Base-by-base conservation (phyloP, 2,888 invertebrate species). In the Cephalotes varians region DNA sequence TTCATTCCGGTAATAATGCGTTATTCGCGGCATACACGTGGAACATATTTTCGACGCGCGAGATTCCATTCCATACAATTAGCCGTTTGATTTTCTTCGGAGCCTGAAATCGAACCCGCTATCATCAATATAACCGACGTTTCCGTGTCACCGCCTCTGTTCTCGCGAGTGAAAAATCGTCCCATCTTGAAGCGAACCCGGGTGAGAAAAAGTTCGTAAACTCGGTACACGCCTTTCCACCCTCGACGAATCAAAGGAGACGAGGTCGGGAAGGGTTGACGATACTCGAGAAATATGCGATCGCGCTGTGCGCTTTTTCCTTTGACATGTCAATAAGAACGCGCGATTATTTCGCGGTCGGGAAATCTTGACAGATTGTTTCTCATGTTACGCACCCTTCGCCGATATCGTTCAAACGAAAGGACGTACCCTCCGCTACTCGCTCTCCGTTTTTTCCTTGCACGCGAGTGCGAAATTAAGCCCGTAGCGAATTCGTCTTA, bases 271-370 rank as follows among this genome's bases (percentile, higher is more conserved):
- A 34, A 65, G 21, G 56, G 25, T 31, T 28, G 72, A 60, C 73
- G 81, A 77, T 54, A 64, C 72, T 81, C 44, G 79, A 81, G 69
- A 81, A 79, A 73, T 83, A 80, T 51, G 67, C 51, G 65, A 37
- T 62, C 67, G 15, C 28, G 21, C 15, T 10, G 37, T 44, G 10
- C 21, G 12, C 10, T 10, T 56, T 54, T 54, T n/a, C 58, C 83
- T 89, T 89, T 86, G 87, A 87, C 62, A 73, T 60, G 44, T 60
- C 88, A 82, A 88, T 88, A 84, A 82, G 73, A 34, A 31, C 40
- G 28, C 76, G 67, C 73, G 80, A 86, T 83, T 83, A 72, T 56
- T 65, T 2, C 44, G 81, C 58, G 64, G 47, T 44, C 56, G 73
- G 69, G 47, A 80, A 86, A 79, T 82, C 85, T 77, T 34, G 73